Conservation (phyloP, 2,888 invertebrate species). For the Tachina grossa region DNA sequence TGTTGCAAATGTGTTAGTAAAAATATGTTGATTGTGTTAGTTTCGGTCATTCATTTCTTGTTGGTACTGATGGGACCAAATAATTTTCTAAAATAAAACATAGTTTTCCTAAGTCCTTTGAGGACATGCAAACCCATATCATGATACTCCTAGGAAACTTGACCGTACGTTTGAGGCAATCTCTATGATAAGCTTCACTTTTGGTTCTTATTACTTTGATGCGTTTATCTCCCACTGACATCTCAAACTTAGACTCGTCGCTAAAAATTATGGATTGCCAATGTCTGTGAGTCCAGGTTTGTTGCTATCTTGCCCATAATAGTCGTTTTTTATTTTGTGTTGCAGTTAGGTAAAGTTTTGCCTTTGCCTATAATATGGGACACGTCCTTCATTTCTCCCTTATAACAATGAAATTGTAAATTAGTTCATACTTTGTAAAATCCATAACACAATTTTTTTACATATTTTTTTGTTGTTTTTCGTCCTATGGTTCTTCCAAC, state of each 20-base stretch:
- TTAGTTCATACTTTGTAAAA: neutral
- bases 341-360: neutral
- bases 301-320: neutral
- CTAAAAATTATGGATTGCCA: slow-evolving; percentile 22
- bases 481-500: neutral
- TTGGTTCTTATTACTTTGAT: neutral
- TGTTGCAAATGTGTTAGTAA: too few relatives aligned
- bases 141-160: slow-evolving; percentile 27
- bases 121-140: slow-evolving; percentile 25
- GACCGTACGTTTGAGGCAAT: slow-evolving; percentile 24
- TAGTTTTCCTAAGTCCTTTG: neutral
- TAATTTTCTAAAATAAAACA: slow-evolving; percentile 26
- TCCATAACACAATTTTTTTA: neutral
- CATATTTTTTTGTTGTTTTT: neutral
- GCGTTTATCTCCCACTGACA: slow-evolving; percentile 1
- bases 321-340: slow-evolving; percentile 7
- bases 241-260: slow-evolving; percentile 17
- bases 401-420: too few relatives aligned
- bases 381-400: neutral
- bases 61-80: neutral
- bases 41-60: too few relatives aligned
- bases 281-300: too few relatives aligned
- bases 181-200: slow-evolving; percentile 19
- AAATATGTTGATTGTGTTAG: too few relatives aligned
- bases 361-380: neutral